Percentiles rank a stretch among this genome's conserved stretches.
These are phyloP conservation scores for Peromyscus eremicus DNA, from an alignment of 2,797 vertebrate genomes.

Conservation along the genomic window DNA sequence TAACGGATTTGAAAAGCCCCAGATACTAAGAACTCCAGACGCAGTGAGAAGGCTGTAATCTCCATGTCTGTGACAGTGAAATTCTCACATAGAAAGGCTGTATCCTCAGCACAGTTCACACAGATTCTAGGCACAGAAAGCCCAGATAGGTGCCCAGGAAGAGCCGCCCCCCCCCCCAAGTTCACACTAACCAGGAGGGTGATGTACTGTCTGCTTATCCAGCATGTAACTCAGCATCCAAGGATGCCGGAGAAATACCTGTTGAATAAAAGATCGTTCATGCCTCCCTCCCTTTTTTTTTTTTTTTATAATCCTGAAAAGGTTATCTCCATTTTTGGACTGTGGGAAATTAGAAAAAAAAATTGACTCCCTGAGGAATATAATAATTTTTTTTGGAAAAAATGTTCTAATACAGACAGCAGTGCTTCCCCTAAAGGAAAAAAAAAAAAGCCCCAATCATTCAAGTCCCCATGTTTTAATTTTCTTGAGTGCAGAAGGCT, in stretches of 20 bases:
- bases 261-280: not conserved
- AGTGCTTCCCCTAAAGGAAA: not conserved
- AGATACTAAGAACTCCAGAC: not conserved
- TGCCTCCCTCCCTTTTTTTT: not conserved
- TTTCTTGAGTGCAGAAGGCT: not conserved
- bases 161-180: not conserved
- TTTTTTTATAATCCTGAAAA: not conserved
- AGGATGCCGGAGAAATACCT: not conserved
- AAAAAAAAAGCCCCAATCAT: not conserved
- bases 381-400: not conserved
- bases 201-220: not conserved
- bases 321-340: not conserved
- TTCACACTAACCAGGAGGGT: accelerated
- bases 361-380: not conserved
- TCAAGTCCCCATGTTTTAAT: not conserved
- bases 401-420: constrained; percentile 6
- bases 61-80: not conserved
- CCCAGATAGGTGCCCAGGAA: not conserved
- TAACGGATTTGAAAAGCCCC: not conserved
- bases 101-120: not conserved
- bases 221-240: not conserved
- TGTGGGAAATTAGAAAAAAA: constrained; percentile 35
- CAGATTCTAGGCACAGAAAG: not conserved
- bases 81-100: not conserved
- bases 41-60: not conserved